Evolutionary conservation across 2,888 invertebrate genomes (phyloP), one percentile per base, ranked within the genome.

Genomic region (Crocallis elinguaria): DNA sequence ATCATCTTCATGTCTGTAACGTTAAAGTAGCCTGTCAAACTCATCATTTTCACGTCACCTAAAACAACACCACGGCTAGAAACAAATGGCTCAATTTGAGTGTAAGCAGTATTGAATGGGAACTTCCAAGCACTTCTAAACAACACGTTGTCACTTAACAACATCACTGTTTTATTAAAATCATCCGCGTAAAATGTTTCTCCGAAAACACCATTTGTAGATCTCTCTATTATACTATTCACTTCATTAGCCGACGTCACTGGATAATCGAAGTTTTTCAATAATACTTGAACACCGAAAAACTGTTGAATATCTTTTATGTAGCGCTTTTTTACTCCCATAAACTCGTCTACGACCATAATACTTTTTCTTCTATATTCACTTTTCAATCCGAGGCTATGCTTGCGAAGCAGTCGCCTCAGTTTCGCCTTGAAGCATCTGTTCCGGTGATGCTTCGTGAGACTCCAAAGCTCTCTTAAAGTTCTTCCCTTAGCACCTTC

Each of bases 21-120:
- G 32, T 80, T 73, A 17, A 77, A 87, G 19, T 76, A 71, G 0
- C 75, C 82, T 3, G 71, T 62, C 36, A 78, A 77, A 6, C 69
- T 74, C 88, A 88, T 88, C 79, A 88, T 80, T 21, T 69, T 73
- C 14, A 85, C 86, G 51, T 75, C 46, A 0, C 82, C 84, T 0
- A 66, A 11, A 3, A 25, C 7, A 1, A 1, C n/a, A 30, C 36
- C 46, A 1, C 7, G 1, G n/a, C 19, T 13, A 1, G 43, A 36
- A 0, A 14, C 13, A 50, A 88, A 88, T 0, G 62, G 49, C 39
- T 75, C 73, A 5, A 17, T 11, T 11, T 49, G 56, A 0, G 80
- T 83, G 2, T 71, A 69, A 0, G 54, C 70, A 0, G 71, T 54
- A 19, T 77, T 74, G 46, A 88, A 88, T 0, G 84, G 78, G 1